Conservation (phyloP, 2,888 invertebrate genomes). For the Machimus atricapillus region DNA sequence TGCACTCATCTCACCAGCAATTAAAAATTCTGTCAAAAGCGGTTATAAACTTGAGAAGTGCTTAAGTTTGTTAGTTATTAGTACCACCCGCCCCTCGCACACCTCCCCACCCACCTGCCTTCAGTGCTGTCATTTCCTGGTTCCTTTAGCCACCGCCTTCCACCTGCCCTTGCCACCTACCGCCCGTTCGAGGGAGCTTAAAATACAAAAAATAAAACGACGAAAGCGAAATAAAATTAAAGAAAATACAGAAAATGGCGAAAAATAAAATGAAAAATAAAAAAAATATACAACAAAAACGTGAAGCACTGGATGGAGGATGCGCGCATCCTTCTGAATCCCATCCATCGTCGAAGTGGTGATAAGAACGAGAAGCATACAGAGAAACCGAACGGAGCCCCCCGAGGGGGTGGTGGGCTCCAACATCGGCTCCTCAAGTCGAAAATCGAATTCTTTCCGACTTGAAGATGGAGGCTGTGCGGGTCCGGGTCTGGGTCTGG, state of each 20-base stretch:
- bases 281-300: not conserved
- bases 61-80: slow-evolving; percentile 8
- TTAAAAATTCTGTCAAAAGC: slow-evolving; percentile 19
- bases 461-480: not conserved
- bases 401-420: not conserved
- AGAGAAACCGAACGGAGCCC: not conserved
- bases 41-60: slow-evolving; percentile 8
- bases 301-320: not conserved
- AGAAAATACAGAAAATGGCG: not conserved
- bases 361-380: not conserved
- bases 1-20: slow-evolving; percentile 1
- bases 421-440: not conserved
- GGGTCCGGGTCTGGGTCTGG: not conserved
- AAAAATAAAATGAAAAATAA: not conserved
- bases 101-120: not conserved
- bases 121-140: not conserved
- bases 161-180: not conserved
- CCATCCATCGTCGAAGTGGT: not conserved
- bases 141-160: not conserved
- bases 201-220: not conserved
- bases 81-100: not conserved
- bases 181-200: not conserved
- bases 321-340: not conserved
- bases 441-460: not conserved
- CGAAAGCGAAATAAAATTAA: not conserved